Base-by-base conservation (phyloP, 1,140 invertebrate species). In the Sminthurinus signatus region DNA sequence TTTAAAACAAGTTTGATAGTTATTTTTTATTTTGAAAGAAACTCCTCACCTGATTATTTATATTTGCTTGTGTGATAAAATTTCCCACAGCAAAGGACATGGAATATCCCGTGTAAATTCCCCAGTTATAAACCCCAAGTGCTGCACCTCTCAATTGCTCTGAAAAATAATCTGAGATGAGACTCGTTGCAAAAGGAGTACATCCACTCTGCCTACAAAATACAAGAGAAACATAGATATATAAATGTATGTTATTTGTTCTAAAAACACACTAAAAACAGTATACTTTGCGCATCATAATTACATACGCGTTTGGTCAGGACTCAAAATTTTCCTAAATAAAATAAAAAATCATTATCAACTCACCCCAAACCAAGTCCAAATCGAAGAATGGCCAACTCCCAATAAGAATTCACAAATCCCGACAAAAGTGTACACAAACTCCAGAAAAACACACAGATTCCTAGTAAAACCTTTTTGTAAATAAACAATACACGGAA, bases 81-180 rank as follows among this genome's bases (percentile, higher is more conserved):
- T 79, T 78, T 4, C 78, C 78, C 21, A 79, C 59, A n/a, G 77
- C 76, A 63, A 76, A 79, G 5, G 78, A 75, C 71, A 80, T 62
- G 36, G 77, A 77, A 68, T 79, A 80, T 0, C 78, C 78, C 29
- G 76, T 75, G 63, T 79, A 79, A 42, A 79, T 78, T 14, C 78
- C 78, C 75, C 75, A 78, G 67, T 79, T 79, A 69, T 79, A 79
- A 19, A 79, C 72, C 8, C 78, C 77, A 4, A 79, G 54, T 12
- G 78, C 77, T 2, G 75, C 67, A 2, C 75, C 78, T 57, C 77
- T 61, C 17, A 73, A 58, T 21, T 73, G 64, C 43, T 73, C 56
- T 8, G 61, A 65, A 69, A 78, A 79, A 54, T 76, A 78, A 54
- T 79, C 78, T 17, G 77, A 70, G 19, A 79, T 73, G 28, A 79